Evolutionary conservation across 2,888 invertebrate genomes (phyloP), one percentile per base, ranked within the genome.

Genomic region (Epicampocera succincta): DNA sequence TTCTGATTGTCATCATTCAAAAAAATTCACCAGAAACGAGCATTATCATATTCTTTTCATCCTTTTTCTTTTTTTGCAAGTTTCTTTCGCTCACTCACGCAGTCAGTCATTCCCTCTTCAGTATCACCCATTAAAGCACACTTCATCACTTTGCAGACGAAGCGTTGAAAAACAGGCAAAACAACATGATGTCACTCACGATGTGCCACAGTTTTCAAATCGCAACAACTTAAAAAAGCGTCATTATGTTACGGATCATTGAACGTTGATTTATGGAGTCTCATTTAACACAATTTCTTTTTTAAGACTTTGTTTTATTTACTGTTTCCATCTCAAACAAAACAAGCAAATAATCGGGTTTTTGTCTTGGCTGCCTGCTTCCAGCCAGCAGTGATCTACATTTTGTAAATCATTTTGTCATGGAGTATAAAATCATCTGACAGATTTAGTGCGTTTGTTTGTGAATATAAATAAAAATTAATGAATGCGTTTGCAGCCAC

Each of bases 221-320:
- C 12, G 42, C 5, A 29, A 63, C 29, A 68, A 63, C 15, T 63
- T 17, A 21, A 52, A 42, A 56, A 68, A 72, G 46, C 72, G 76
- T 48, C 13, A 50, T 50, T 52, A 11, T 76, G 75, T 75, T 79
- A 74, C 65, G 63, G 77, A 83, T 72, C 80, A 77, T 74, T 83
- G 74, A 73, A 74, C 77, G 76, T 61, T 80, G 83, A 83, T 83
- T 83, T 80, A 83, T 76, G 58, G 25, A 73, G 72, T 73, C 74
- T 74, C 21, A 52, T 68, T 74, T 74, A 74, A 54, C 68, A 80
- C 68, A 69, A 48, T 76, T 77, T 48, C 58, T 13, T 54, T 25
- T 13, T 52, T 54, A 15, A 11, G 21, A 8, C 17, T 25, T 44
- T 42, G 17, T 40, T 40, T 60, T 60, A 19, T 17, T 42, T 60